A percentile compares a stretch with the other conserved stretches of the same genome.
phyloP scores from a whole-genome alignment of 2,113 vertebrate genomes.

The Potamarius usumacintae region DNA sequence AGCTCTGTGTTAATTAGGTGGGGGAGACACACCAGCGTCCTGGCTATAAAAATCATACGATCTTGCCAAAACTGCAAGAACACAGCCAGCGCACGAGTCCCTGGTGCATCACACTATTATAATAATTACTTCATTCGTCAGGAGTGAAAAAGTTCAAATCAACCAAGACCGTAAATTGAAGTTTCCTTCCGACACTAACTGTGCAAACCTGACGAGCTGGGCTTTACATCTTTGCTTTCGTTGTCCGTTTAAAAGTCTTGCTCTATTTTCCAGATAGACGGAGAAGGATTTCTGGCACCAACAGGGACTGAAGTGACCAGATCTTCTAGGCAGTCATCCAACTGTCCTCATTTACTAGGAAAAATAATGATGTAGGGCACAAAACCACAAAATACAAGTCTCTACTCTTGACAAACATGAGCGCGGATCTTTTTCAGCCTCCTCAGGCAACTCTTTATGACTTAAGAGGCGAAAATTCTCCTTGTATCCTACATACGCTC shows the following conservation, averaged over 20 bases:
- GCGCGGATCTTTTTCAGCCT: background rate
- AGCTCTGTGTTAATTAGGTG: constrained; percentile 52
- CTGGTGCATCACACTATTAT: background rate
- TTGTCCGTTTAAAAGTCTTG: background rate
- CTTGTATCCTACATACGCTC: background rate
- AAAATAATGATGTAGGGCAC: constrained; percentile 23
- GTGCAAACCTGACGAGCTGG: background rate
- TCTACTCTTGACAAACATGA: constrained; percentile 22
- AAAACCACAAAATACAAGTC: constrained; percentile 28
- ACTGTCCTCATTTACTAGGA: constrained; percentile 22
- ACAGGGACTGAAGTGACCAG: constrained; percentile 30
- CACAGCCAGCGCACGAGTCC: background rate
- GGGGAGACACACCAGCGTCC: constrained; percentile 42
- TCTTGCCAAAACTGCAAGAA: constrained; percentile 12
- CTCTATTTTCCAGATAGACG: constrained; percentile 10
- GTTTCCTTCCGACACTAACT: background rate
- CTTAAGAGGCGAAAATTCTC: background rate
- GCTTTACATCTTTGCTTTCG: background rate
- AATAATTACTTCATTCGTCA: background rate
- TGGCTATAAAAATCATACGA: constrained; percentile 27
- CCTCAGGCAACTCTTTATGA: background rate
- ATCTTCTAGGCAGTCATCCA: constrained; percentile 30
- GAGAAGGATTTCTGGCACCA: constrained; percentile 9
- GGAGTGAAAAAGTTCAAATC: background rate
- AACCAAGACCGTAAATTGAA: background rate